phyloP scores from a whole-genome alignment of 2,113 vertebrate species.

The Hipposideros armiger region DNA sequence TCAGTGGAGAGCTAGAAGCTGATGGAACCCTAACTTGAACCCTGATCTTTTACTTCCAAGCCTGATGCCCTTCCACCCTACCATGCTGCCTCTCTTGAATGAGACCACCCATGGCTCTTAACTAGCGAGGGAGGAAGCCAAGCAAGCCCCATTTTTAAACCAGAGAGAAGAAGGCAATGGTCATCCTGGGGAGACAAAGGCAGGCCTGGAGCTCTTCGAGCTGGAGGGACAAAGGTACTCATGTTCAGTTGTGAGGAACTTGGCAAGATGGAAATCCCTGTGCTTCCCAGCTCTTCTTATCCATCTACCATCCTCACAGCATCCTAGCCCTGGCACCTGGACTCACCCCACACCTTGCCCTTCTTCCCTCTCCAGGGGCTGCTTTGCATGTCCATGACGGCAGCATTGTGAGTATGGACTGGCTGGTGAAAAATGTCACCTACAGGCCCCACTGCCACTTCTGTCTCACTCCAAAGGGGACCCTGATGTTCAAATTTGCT shows the following conservation, averaged over 20 bases:
- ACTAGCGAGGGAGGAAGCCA: not conserved
- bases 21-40: too few relatives aligned
- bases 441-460: slow-evolving; percentile 93
- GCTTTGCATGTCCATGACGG: slow-evolving; percentile 94
- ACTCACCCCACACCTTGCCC: accelerated
- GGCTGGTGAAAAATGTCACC: slow-evolving; percentile 94
- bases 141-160: not conserved
- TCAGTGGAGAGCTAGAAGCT: not conserved
- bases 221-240: not conserved
- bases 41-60: not conserved
- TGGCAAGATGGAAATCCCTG: not conserved
- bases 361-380: slow-evolving; percentile 87
- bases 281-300: not conserved
- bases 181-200: not conserved
- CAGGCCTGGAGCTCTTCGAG: not conserved
- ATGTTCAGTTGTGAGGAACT: not conserved
- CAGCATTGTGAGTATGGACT: slow-evolving; percentile 88
- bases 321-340: not conserved
- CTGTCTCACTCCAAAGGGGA: slow-evolving; percentile 86
- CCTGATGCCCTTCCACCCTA: too few relatives aligned
- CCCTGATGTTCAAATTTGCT: slow-evolving; percentile 90
- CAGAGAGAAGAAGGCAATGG: not conserved
- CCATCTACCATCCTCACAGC: accelerated
- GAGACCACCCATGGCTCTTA: not conserved
- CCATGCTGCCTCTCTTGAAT: not conserved